These are phyloP conservation scores for Choloepus hoffmanni DNA, from an alignment of 2,113 vertebrate genomes.

Conservation along the genomic window DNA sequence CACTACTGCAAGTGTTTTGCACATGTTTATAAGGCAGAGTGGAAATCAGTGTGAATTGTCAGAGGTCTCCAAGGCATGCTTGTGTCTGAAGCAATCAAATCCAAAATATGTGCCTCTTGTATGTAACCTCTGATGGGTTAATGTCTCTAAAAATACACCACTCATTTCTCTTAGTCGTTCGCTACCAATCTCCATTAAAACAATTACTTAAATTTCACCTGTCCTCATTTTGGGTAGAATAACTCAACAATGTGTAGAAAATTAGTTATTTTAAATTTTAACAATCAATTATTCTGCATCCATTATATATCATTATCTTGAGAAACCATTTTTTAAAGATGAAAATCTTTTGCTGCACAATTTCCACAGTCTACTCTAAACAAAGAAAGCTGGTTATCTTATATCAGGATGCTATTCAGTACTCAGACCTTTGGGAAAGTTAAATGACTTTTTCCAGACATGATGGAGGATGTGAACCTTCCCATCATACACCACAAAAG, in stretches of 20 bases:
- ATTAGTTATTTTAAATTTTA: slow-evolving; percentile 22
- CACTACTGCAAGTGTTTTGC: neutral
- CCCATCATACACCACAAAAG: neutral
- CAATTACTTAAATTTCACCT: slow-evolving; percentile 53
- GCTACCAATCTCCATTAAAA: neutral
- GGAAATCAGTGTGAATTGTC: slow-evolving; percentile 30
- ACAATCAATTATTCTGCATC: neutral
- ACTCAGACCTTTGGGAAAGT: neutral
- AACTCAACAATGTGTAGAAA: slow-evolving; percentile 29
- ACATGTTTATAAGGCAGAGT: neutral
- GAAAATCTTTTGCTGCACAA: neutral
- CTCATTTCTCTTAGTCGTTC: slow-evolving; percentile 24
- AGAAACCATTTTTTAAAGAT: neutral
- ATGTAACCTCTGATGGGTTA: neutral
- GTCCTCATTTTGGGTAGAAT: slow-evolving; percentile 19
- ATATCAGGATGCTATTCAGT: neutral
- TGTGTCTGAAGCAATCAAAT: slow-evolving; percentile 11
- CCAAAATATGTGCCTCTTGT: neutral
- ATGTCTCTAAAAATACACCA: slow-evolving; percentile 20
- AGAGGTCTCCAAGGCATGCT: neutral
- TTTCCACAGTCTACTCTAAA: neutral
- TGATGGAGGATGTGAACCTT: neutral
- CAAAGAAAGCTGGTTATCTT: neutral
- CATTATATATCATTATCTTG: neutral
- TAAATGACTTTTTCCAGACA: neutral